Evolutionary conservation across 2,113 vertebrate genomes (phyloP), one percentile per base, ranked within the genome.

Genomic region (Nothoprocta pentlandii): DNA sequence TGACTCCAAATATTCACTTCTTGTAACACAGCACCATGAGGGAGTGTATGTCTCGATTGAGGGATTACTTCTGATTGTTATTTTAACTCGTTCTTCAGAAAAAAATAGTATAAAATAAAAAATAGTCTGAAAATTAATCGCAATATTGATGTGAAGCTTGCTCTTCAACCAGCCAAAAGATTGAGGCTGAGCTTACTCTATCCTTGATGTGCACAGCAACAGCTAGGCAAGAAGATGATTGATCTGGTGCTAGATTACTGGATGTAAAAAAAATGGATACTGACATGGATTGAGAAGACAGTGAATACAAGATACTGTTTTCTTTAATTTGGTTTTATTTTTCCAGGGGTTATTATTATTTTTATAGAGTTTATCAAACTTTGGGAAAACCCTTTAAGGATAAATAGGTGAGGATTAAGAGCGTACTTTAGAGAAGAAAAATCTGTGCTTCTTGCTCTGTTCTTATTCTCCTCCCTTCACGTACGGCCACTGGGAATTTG

Each of bases 401-500:
- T 83, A 94, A 93, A 85, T 62, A 63, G 36, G n/a, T 36, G n/a
- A 41, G 62, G 75, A 76, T 88, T 85, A 77, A 93, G 64, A 69
- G 30, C 80, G 87, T 44, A 62, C 53, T 66, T 56, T n/a, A 54
- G 61, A 88, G 76, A 85, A 83, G 49, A n/a, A 77, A 41, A 70
- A 91, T 77, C 92, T 73, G 8, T 42, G 71, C 86, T 82, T 80
- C 86, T 82, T 80, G 70, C 63, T 85, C 67, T 87, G 90, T 17
- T 96, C 54, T 41, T 10, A 21, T 41, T 90, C 92, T 93, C 87
- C 59, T 85, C 81, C 82, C 84, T 77, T 91, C 76, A 70, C 90
- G 85, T 85, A 66, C 22, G 51, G n/a, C 9, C 87, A 87, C 77
- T 77, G 70, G 71, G 79, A 39, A 80, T 54, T 36, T 80, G 44